A percentile compares a stretch with the other conserved stretches of the same genome.
These are phyloP conservation scores for Liolophura sinensis DNA, from an alignment of 1,140 invertebrate genomes.

Conservation along the genomic window DNA sequence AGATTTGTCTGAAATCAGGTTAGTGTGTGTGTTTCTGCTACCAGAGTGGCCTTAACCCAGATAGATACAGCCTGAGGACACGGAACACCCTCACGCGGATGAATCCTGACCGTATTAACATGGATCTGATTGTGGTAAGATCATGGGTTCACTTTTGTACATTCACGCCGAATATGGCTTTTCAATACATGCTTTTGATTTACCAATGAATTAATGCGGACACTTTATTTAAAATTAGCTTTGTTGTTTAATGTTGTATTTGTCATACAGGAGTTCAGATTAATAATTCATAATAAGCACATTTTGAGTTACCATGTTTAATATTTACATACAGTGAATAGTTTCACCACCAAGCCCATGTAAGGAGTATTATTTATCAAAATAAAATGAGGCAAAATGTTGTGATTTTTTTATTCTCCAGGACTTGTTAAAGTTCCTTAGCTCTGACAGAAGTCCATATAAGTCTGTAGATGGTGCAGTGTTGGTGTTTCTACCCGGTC, in stretches of 20 bases:
- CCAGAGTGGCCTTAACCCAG: constrained; percentile 40
- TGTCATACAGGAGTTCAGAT: too few relatives aligned
- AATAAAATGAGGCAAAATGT: too few relatives aligned
- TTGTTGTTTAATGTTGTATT: too few relatives aligned
- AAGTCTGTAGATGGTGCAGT: constrained; percentile 39
- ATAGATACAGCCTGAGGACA: constrained; percentile 42
- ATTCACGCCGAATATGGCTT: too few relatives aligned
- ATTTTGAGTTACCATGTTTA: not conserved
- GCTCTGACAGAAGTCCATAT: too few relatives aligned
- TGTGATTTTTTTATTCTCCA: constrained; percentile 5
- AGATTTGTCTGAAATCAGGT: not conserved
- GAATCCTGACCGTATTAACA: constrained; percentile 45
- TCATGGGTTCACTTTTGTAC: too few relatives aligned
- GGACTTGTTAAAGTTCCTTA: constrained; percentile 33
- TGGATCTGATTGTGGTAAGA: constrained; percentile 49
- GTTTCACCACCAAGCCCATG: too few relatives aligned
- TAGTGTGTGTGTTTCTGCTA: constrained; percentile 9
- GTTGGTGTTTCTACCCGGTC: constrained; percentile 52
- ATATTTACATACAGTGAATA: not conserved
- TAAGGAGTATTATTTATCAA: too few relatives aligned
- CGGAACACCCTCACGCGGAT: constrained; percentile 47
- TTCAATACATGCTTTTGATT: too few relatives aligned
- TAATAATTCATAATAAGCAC: not conserved
- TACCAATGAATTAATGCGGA: too few relatives aligned
- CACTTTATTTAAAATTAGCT: too few relatives aligned